A percentile compares a stretch with the other conserved stretches of the same genome.
phyloP scores from a whole-genome alignment of 2,113 vertebrate species.

The Muscicapa adusta region DNA sequence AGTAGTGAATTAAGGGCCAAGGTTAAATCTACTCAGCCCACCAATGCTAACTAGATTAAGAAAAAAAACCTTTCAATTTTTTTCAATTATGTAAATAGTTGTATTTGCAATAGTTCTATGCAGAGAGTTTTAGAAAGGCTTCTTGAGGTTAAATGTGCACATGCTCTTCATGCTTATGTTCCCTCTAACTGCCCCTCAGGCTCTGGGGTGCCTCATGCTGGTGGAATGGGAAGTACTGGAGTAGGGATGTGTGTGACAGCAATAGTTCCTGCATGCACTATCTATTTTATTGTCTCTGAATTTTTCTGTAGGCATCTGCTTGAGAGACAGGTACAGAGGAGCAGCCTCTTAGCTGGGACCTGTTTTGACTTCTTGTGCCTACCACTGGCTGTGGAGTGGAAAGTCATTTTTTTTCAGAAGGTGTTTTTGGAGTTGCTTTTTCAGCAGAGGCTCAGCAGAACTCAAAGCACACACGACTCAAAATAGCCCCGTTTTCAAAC shows the following conservation, averaged over 20 bases:
- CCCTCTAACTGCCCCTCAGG: background rate
- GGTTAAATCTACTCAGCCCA: background rate
- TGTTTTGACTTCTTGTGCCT: background rate
- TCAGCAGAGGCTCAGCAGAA: background rate
- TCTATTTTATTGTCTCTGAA: accelerated
- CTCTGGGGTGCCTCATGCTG: accelerated
- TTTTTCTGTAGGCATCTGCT: background rate
- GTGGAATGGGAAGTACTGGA: background rate
- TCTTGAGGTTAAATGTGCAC: background rate
- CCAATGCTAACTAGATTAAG: background rate
- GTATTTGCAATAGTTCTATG: background rate
- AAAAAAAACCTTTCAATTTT: background rate
- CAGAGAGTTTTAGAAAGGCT: background rate
- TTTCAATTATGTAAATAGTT: background rate
- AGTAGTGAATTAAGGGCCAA: background rate
- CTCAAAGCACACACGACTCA: accelerated
- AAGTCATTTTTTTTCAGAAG: background rate
- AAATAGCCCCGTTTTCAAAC: background rate
- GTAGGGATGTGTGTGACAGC: background rate
- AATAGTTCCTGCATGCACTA: background rate
- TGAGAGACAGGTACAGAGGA: background rate
- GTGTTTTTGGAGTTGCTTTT: background rate
- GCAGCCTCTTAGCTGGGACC: background rate
- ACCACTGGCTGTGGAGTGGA: too few relatives aligned
- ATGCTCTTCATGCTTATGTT: background rate